Base-by-base conservation (phyloP, 2,888 invertebrate species). In the Tortricodes alternella region DNA sequence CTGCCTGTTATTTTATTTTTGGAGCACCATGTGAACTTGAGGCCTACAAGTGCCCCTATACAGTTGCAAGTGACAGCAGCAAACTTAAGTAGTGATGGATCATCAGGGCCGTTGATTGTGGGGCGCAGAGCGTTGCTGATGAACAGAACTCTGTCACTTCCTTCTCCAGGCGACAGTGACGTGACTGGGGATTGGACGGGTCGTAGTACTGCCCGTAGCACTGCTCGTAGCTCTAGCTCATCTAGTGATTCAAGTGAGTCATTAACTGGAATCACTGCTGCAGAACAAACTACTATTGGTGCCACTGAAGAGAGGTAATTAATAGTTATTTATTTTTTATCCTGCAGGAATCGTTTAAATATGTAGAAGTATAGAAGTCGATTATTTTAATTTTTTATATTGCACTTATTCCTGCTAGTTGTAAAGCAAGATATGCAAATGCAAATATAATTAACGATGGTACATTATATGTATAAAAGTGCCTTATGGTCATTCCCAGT, bases 61-160 rank as follows among this genome's bases (percentile, higher is more conserved):
- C 89, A 89, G 66, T 71, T 89, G 60, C 89, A 89, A 76, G 85
- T 89, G 37, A 87, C 89, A 11, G 86, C 89, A 16, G 85, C 89
- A 1, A 89, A 89, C 74, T 68, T 89, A n/a, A 88, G 80, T 61
- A 80, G 75, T 49, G 87, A 85, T 63, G 83, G 83, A 11, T 74
- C 83, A 13, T 84, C 89, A 5, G 87, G 87, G 1, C 90, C 89
- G 11, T 70, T 89, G 46, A 89, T 90, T 46, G 81, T 89, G 7
- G 89, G 89, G 5, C 82, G 89, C 1, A 73, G 85, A 49, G 80
- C 89, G 11, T 72, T 90, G 63, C 68, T 89, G 24, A 89, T 89
- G 87, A 89, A 89, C 58, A 72, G 89, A 19, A 77, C 89, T 5
- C 63, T 89, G 49, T 89, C 89, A 0, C 67, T 89, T 19, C 89